Conservation (phyloP, 2,113 vertebrate species). For the Megaceryle torquata region DNA sequence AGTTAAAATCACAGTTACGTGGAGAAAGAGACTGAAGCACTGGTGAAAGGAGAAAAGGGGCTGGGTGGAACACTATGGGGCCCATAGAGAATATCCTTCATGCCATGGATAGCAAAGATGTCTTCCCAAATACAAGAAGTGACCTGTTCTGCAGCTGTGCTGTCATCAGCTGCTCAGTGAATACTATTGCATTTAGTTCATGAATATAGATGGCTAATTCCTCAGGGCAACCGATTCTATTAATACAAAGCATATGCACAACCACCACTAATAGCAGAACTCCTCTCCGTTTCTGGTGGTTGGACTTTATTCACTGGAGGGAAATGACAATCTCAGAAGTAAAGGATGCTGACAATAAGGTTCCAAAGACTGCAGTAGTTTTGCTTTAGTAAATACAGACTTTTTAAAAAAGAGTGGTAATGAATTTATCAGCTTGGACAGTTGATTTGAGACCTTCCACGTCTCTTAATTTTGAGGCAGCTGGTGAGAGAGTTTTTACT, state of each 20-base stretch:
- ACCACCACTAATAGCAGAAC: neutral
- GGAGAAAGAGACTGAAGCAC: neutral
- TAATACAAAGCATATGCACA: slow-evolving; percentile 41
- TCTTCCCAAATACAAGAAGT: neutral
- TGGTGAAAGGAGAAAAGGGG: neutral
- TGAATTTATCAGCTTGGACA: neutral
- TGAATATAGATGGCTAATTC: slow-evolving; percentile 61
- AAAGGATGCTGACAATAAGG: neutral
- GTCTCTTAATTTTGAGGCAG: slow-evolving; percentile 24
- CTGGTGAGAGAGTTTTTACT: slow-evolving; percentile 30
- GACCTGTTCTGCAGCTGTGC: slow-evolving; percentile 20
- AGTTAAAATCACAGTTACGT: neutral
- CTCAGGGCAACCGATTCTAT: neutral
- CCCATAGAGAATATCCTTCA: neutral
- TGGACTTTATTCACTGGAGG: slow-evolving; percentile 5
- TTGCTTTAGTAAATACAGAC: neutral
- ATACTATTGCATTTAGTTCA: slow-evolving; percentile 26
- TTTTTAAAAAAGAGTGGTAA: neutral
- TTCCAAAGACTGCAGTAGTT: neutral
- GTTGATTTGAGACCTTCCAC: slow-evolving; percentile 26
- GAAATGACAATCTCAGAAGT: neutral
- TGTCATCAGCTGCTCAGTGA: neutral
- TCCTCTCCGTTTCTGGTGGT: neutral
- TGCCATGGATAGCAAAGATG: neutral
- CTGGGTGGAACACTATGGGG: neutral